Evolutionary conservation across 2,113 vertebrate species (phyloP), one percentile per base, ranked within the genome.

Genomic region (Heterotilapia buettikoferi): DNA sequence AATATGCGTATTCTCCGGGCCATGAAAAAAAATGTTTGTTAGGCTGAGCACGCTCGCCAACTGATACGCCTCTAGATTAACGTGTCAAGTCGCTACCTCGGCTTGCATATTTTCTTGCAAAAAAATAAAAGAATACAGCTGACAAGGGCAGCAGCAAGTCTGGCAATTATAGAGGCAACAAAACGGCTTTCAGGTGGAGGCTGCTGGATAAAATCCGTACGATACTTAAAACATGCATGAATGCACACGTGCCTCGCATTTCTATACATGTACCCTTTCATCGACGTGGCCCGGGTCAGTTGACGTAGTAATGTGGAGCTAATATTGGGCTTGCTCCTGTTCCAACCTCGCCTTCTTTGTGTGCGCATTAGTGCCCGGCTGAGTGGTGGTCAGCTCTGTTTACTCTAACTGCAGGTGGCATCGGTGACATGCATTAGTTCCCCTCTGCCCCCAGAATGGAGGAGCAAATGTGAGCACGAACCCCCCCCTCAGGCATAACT

Each of bases 321-420:
- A 47, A 47, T 76, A 19, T 29, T 47, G 5, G 24, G 26, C 9
- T 76, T 2, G 43, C 57, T 56, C 1, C 14, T 68, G 5, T 76
- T 47, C 24, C 29, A 40, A 80, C 57, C 71, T 83, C 24, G n/a
- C 21, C 61, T 2, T 18, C 26, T 85, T 29, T 86, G 78, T 38
- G 81, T 54, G 85, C 13, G 56, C 83, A 85, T 92, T 87, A 87
- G 84, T 73, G 66, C 40, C 92, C 88, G 87, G 84, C 93, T 92
- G 92, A 88, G 92, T 56, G 71, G 63, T 29, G 66, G 84, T 89
- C 90, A 90, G 80, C 88, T 66, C 76, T 84, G 90, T 90, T 95
- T 90, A 84, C 85, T 87, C 38, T 85, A 87, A 87, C 94, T 86
- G 86, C 94, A 93, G 94, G 94, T 94, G 94, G 90, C 86, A 81